A percentile compares a stretch with the other conserved stretches of the same genome.
Evolutionary conservation across 2,113 vertebrate species (phyloP).

Genomic region (Axis porcinus): DNA sequence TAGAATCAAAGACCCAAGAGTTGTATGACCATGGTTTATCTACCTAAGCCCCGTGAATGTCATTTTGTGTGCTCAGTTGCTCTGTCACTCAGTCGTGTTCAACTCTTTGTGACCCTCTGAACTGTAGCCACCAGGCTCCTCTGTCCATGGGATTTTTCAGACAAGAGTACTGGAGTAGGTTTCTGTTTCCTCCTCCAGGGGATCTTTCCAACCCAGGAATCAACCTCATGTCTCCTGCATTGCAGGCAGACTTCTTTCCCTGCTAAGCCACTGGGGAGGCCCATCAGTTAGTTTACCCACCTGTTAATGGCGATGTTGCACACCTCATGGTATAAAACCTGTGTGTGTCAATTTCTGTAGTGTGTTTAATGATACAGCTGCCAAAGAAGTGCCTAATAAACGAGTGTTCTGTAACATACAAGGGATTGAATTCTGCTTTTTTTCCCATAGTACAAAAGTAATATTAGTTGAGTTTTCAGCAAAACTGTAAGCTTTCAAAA

Average conservation of each 20-base stretch:
- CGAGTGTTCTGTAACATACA: neutral
- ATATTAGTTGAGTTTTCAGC: neutral
- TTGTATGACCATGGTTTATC: neutral
- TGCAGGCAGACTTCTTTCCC: neutral
- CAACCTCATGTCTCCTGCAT: neutral
- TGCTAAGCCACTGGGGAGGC: neutral
- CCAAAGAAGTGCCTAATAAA: neutral
- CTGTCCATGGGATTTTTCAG: neutral
- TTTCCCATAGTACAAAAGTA: neutral
- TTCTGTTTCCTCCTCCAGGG: neutral
- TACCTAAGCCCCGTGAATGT: neutral
- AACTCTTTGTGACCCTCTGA: neutral
- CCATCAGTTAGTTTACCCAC: neutral
- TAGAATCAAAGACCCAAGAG: neutral
- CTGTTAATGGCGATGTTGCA: neutral
- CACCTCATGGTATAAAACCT: neutral
- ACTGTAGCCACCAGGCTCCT: fast-evolving
- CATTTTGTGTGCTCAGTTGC: neutral
- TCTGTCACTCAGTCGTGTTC: neutral
- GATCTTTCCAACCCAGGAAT: neutral
- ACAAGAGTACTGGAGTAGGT: neutral
- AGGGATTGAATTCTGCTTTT: neutral
- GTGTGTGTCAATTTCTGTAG: neutral
- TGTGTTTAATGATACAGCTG: neutral
- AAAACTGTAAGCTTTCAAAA: neutral